A percentile compares a stretch with the other conserved stretches of the same genome.
Conservation (phyloP, 2,797 vertebrate species). For the Cryptoprocta ferox region DNA sequence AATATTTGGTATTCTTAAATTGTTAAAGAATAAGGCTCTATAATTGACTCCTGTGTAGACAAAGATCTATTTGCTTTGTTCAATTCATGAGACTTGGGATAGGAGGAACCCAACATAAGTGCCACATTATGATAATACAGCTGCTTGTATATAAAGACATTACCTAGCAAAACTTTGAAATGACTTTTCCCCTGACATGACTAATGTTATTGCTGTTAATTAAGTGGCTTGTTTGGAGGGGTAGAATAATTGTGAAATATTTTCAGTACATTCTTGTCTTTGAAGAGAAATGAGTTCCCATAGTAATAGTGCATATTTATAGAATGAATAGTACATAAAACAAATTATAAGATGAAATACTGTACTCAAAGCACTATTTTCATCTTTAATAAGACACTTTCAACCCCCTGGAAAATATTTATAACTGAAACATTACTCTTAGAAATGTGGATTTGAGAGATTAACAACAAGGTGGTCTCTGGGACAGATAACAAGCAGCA, state of each 20-base stretch:
- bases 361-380: slow-evolving; percentile 56
- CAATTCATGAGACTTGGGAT: not conserved
- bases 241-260: slow-evolving; percentile 70
- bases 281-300: slow-evolving; percentile 63
- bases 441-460: slow-evolving; percentile 38
- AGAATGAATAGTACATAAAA: slow-evolving; percentile 55
- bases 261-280: slow-evolving; percentile 66
- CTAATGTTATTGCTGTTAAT: slow-evolving; percentile 74
- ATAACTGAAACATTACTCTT: slow-evolving; percentile 44
- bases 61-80: not conserved
- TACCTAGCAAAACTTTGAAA: slow-evolving; percentile 55
- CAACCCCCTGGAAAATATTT: slow-evolving; percentile 56
- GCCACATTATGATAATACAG: slow-evolving; percentile 11
- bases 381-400: slow-evolving; percentile 58
- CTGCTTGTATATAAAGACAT: slow-evolving; percentile 12
- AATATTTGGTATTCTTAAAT: slow-evolving; percentile 25
- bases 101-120: not conserved
- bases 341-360: slow-evolving; percentile 49
- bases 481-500: not conserved
- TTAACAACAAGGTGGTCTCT: not conserved
- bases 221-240: slow-evolving; percentile 68
- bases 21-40: not conserved
- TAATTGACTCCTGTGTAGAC: not conserved
- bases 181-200: slow-evolving; percentile 35
- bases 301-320: slow-evolving; percentile 67